Evolutionary conservation across 2,113 vertebrate genomes (phyloP), one percentile per base, ranked within the genome.

Genomic region (Apistogramma diplotaenia): DNA sequence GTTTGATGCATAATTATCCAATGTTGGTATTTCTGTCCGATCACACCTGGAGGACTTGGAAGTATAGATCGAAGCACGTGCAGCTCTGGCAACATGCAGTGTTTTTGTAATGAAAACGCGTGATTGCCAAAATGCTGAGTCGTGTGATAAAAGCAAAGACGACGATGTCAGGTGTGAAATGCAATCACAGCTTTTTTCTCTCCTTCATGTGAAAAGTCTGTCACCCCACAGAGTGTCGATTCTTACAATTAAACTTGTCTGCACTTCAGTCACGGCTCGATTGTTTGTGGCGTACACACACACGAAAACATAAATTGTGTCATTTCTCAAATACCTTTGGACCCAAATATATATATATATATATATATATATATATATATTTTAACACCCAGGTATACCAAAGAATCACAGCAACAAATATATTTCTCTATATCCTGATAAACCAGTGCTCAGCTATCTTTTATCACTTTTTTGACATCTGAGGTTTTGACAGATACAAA

Each of bases 401-500:
- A 72, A 57, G 56, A 71, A 43, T 54, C 3, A 27, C 18, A 43
- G 40, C 5, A 43, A 35, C 3, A 62, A 1, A 37, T 40, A 4
- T 49, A 49, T 29, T 49, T 70, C 18, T 25, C 29, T 18, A 6
- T 18, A n/a, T 53, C 16, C 27, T 18, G 27, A 72, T 85, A 62
- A 82, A 40, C 31, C 65, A 15, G 59, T 46, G 56, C 75, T 81
- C 54, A 5, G 51, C 18, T 23, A 27, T 85, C n/a, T 85, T 61
- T 53, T 40, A 37, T 87, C 79, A 67, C 8, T 18, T 56, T 56
- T 84, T 62, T 79, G 86, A 86, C 76, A 57, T 80, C 27, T 67
- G 37, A 86, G 19, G 83, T 80, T 86, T 85, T 85, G 89, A 90
- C 88, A 87, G 84, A 77, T 85, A 83, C 87, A 89, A 85, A 84